These are phyloP conservation scores for Rhea americana DNA, from an alignment of 2,113 vertebrate species.

Conservation along the genomic window DNA sequence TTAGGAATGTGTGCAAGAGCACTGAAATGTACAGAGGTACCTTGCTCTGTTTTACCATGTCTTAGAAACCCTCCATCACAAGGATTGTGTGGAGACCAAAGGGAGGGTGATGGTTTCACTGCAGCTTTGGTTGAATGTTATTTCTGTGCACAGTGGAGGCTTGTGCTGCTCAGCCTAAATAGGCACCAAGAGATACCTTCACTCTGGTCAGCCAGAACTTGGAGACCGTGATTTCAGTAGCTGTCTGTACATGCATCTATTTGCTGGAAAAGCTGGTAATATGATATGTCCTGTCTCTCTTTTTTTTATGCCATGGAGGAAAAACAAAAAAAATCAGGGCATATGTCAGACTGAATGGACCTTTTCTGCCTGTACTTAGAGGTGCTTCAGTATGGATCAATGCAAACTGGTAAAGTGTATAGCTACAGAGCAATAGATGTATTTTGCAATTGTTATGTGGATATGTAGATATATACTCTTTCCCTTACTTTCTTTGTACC, in stretches of 20 bases:
- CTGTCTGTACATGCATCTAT: background rate
- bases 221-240: background rate
- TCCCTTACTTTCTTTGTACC: background rate
- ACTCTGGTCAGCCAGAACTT: background rate
- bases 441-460: background rate
- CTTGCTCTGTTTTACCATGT: background rate
- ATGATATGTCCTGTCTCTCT: background rate
- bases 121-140: background rate
- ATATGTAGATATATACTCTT: background rate
- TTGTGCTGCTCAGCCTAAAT: background rate
- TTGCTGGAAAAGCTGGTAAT: background rate
- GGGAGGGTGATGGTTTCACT: background rate
- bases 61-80: background rate
- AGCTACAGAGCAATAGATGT: background rate
- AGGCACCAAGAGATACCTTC: background rate
- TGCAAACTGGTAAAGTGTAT: background rate
- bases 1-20: background rate
- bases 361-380: background rate
- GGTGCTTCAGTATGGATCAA: background rate
- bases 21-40: background rate
- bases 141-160: background rate
- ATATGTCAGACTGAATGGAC: background rate
- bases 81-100: accelerated
- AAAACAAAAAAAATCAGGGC: background rate
- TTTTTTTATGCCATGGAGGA: background rate